A percentile compares a stretch with the other conserved stretches of the same genome.
Evolutionary conservation across 1,140 invertebrate species (phyloP).

Genomic region (Drosophila virilis): DNA sequence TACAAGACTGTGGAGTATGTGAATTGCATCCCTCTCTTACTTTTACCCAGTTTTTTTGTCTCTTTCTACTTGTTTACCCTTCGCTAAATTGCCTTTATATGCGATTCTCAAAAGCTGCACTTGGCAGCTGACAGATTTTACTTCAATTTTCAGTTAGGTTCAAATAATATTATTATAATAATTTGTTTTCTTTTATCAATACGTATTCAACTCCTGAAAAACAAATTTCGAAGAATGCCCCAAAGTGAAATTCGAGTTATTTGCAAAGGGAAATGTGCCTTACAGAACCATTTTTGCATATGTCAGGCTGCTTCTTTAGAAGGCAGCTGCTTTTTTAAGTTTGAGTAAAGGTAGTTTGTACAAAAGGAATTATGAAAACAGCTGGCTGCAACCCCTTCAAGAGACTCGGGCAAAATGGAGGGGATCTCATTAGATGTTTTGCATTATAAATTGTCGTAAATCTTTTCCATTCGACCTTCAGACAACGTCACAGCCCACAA

Average conservation of each 20-base stretch:
- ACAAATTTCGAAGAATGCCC: neutral
- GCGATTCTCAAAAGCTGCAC: neutral
- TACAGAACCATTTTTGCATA: too few species aligned
- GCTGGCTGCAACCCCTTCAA: conserved; percentile 44
- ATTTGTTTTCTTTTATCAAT: too few species aligned
- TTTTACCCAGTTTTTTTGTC: too few species aligned
- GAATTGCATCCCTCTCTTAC: too few species aligned
- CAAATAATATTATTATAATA: too few species aligned
- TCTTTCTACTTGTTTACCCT: neutral
- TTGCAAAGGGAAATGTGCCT: neutral
- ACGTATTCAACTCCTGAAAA: neutral
- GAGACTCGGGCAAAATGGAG: neutral
- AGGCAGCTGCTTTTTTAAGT: neutral
- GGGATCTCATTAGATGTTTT: conserved; percentile 34
- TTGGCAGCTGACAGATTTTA: too few species aligned
- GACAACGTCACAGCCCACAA: neutral
- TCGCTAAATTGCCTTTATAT: neutral
- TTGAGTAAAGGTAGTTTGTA: neutral
- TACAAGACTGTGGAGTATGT: too few species aligned
- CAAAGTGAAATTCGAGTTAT: neutral
- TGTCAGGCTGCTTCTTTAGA: neutral
- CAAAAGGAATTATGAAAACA: conserved; percentile 21
- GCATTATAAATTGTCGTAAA: conserved; percentile 70
- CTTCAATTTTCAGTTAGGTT: too few species aligned
- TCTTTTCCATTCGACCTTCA: conserved; percentile 67